Conservation (phyloP, 2,113 vertebrate genomes). For the Leucoraja erinaceus region DNA sequence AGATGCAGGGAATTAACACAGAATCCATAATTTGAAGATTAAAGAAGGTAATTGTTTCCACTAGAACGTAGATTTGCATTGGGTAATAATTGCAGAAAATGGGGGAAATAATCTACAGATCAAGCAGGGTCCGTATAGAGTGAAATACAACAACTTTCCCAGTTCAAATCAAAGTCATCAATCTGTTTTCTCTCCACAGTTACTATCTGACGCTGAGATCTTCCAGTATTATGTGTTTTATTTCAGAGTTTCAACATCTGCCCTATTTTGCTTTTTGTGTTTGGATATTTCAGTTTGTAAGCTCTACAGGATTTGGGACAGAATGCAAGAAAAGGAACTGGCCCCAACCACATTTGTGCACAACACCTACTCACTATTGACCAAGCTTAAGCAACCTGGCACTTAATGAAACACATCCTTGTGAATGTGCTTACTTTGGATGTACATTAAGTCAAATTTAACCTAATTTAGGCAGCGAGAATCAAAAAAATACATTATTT, state of each 20-base stretch:
- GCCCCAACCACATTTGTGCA: not conserved
- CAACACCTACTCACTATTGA: constrained; percentile 27
- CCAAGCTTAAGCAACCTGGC: not conserved
- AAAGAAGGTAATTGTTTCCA: constrained; percentile 1
- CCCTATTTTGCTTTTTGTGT: not conserved
- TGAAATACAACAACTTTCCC: too few species aligned
- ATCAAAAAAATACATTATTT: not conserved
- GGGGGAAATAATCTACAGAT: too few species aligned
- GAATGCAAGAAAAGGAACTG: not conserved
- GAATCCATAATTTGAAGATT: not conserved
- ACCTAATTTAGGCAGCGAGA: not conserved
- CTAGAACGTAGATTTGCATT: not conserved
- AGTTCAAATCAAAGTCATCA: too few species aligned
- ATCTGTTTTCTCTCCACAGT: too few species aligned
- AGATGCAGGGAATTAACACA: not conserved
- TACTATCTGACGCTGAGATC: too few species aligned
- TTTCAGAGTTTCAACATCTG: not conserved
- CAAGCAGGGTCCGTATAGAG: too few species aligned
- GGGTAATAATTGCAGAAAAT: too few species aligned
- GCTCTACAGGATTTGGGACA: not conserved
- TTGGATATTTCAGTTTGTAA: not conserved
- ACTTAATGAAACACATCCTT: constrained; percentile 12
- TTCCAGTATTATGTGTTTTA: too few species aligned
- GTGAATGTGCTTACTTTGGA: not conserved
- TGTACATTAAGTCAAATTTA: not conserved